These are phyloP conservation scores for Paratrypauchen microcephalus DNA, from an alignment of 2,797 vertebrate genomes.

Conservation along the genomic window DNA sequence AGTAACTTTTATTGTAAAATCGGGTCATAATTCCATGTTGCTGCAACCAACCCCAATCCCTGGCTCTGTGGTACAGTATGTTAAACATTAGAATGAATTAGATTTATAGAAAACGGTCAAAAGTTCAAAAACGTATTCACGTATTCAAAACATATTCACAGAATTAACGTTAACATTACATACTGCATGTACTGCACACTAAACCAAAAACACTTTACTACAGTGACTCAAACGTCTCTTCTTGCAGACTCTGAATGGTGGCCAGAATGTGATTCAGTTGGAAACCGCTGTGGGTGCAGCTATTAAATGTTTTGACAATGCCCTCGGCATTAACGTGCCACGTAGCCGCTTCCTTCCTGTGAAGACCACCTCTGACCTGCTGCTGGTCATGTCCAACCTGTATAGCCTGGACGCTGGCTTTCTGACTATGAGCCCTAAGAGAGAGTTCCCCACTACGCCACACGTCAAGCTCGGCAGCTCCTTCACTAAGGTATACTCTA, in stretches of 20 bases:
- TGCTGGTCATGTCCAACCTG: slow-evolving; percentile 98
- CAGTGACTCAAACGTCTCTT: too few species aligned
- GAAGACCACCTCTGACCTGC: slow-evolving; percentile 95
- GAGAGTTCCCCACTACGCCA: slow-evolving; percentile 95
- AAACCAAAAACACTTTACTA: not conserved
- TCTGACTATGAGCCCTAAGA: slow-evolving; percentile 93
- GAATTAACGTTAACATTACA: too few species aligned
- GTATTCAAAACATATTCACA: too few species aligned
- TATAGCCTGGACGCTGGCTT: slow-evolving; percentile 96
- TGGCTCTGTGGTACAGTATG: too few species aligned
- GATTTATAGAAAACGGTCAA: not conserved
- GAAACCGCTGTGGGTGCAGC: slow-evolving; percentile 98
- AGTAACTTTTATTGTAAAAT: too few species aligned
- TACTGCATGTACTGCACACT: not conserved
- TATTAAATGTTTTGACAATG: slow-evolving; percentile 97
- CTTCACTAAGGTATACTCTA: slow-evolving; percentile 88
- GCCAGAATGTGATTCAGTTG: slow-evolving; percentile 94
- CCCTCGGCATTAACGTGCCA: slow-evolving; percentile 95
- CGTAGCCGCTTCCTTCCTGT: slow-evolving; percentile 97
- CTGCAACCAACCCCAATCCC: not conserved
- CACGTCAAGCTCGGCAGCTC: slow-evolving; percentile 97
- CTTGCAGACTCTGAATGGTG: slow-evolving; percentile 89
- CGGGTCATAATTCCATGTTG: too few species aligned
- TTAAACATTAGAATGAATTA: not conserved
- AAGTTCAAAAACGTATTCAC: too few species aligned